Evolutionary conservation across 2,797 vertebrate species (phyloP).

Genomic region (Dendrocincla fuliginosa): DNA sequence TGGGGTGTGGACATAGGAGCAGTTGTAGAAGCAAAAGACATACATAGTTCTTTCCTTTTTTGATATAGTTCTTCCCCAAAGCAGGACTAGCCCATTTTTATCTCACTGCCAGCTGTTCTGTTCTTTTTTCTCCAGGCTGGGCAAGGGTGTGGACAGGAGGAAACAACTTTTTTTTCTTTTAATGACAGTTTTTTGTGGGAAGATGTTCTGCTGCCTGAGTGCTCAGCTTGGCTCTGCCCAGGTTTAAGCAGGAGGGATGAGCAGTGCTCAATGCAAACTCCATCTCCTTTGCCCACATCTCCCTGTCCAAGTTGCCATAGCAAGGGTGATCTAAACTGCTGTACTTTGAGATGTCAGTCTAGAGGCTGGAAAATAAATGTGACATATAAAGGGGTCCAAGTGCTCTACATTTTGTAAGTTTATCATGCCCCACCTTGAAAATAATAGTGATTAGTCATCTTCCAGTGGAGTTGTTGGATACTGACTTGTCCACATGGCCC

Average conservation of each 20-base stretch:
- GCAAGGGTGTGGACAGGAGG: neutral
- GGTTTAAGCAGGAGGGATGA: neutral
- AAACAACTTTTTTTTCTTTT: neutral
- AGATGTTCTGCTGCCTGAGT: neutral
- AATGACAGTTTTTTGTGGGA: constrained; percentile 1
- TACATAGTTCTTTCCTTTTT: neutral
- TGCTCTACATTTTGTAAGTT: neutral
- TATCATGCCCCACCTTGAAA: neutral
- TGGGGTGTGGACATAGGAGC: neutral
- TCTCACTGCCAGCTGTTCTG: constrained; percentile 8
- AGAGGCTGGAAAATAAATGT: neutral
- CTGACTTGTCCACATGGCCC: neutral
- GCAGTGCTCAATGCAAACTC: neutral
- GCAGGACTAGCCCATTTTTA: constrained; percentile 9
- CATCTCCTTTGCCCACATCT: neutral
- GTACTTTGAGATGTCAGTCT: neutral
- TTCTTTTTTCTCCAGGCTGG: neutral
- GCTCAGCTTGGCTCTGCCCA: neutral
- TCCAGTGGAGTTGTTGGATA: neutral
- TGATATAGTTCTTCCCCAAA: constrained; percentile 32
- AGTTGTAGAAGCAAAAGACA: neutral
- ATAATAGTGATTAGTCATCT: neutral
- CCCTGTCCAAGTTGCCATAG: neutral
- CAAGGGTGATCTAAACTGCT: neutral
- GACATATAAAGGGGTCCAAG: neutral